Evolutionary conservation across 2,797 vertebrate genomes (phyloP), one percentile per base, ranked within the genome.

Genomic region (Oryzias dopingdopingensis): DNA sequence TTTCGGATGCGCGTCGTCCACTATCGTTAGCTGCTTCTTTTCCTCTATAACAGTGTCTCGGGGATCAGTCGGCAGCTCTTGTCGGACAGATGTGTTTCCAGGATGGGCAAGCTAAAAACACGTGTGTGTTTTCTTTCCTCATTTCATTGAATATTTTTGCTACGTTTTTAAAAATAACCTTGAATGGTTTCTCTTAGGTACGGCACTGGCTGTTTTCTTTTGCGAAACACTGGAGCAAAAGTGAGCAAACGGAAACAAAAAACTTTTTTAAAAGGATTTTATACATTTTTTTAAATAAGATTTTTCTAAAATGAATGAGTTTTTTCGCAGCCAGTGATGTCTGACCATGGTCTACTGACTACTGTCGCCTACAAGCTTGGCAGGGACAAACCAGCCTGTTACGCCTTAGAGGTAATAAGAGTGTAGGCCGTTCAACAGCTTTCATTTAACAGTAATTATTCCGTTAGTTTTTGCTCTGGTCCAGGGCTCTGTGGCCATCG

Each of bases 41-140:
- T 14, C 0, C 43, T 26, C 6, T 0, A 10, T 43, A 32, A n/a
- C 84, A 99, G 97, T 99, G 96, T 87, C 91, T 99, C 18, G 97
- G 97, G 52, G 97, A 99, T 84, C 96, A 99, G 65, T 96, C 95
- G n/a, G 96, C 97, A 62, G 97, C 97, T 2, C 91, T 99, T 7
- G 96, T 99, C 48, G 97, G 97, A 74, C 97, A 99, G 86, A 97
- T 98, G 96, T 99, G 96, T 76, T 98, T 99, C 65, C 89, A 92
- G 82, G 94, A 97, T 17, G 97, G 97, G 6, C 95, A 97, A 60
- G 96, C 96, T 20, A 99, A 99, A 91, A 99, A 99, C 83, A 99
- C 97, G 96, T 98, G 81, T 84, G 94, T 13, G 46, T 14, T 66
- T 23, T 45, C 1, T 22, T 22, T 22, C 20, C 20, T 3, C 20